Conservation (phyloP, 2,888 invertebrate genomes). For the Trisateles emortualis region DNA sequence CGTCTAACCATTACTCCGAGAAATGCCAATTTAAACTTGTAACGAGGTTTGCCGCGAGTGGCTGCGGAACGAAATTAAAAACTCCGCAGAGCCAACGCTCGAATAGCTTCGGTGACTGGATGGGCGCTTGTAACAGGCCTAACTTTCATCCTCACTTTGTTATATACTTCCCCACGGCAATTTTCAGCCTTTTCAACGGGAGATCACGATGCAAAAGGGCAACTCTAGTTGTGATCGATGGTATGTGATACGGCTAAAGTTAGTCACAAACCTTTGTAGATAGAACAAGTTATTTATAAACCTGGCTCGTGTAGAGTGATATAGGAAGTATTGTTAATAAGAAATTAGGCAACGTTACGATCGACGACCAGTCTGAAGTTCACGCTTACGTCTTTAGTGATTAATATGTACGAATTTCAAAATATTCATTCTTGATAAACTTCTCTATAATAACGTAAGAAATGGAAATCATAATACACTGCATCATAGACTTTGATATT, state of each 20-base stretch:
- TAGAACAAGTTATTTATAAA: too few species aligned
- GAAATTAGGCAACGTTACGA: too few species aligned
- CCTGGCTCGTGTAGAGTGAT: too few species aligned
- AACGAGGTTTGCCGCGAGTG: constrained; percentile 85
- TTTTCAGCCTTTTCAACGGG: constrained; percentile 65
- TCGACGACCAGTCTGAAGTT: too few species aligned
- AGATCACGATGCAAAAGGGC: constrained; percentile 63
- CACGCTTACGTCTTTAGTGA: too few species aligned
- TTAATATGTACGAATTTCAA: too few species aligned
- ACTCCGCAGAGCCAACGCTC: constrained; percentile 72
- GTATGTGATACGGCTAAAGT: constrained; percentile 20
- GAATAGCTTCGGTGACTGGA: constrained; percentile 67
- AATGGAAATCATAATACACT: constrained; percentile 26
- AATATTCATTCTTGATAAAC: too few species aligned
- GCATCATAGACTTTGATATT: constrained; percentile 16
- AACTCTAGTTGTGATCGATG: constrained; percentile 25
- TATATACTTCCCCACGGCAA: constrained; percentile 67
- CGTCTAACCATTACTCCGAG: constrained; percentile 83
- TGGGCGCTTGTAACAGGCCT: constrained; percentile 77
- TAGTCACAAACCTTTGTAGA: constrained; percentile 17
- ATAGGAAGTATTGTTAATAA: too few species aligned
- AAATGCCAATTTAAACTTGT: constrained; percentile 87
- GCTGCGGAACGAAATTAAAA: constrained; percentile 84
- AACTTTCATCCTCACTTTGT: constrained; percentile 81
- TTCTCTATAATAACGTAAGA: constrained; percentile 7